Conservation (phyloP, 1,140 invertebrate genomes). For the Aphidius gifuensis region DNA sequence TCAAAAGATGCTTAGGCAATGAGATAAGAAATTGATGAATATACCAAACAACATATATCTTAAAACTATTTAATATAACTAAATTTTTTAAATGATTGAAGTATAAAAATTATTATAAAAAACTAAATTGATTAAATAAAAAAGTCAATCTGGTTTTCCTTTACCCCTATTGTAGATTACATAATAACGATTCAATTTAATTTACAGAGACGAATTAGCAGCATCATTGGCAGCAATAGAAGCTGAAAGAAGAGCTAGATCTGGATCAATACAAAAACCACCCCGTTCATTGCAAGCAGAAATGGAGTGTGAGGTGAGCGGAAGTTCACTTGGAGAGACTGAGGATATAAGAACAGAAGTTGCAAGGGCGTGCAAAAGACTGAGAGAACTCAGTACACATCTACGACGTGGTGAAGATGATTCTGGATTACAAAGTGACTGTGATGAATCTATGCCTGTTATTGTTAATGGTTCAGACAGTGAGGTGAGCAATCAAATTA, state of each 20-base stretch:
- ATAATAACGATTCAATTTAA: slow-evolving; percentile 16
- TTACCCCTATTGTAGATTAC: no score
- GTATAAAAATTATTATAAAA: no score
- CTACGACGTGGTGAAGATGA: slow-evolving; percentile 70
- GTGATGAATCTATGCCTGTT: slow-evolving; percentile 54
- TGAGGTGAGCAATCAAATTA: slow-evolving; percentile 37
- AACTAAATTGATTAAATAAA: no score
- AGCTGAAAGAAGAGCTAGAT: slow-evolving; percentile 33
- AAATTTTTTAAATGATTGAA: no score
- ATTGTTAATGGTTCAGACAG: slow-evolving; percentile 46
- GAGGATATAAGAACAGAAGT: slow-evolving; percentile 64
- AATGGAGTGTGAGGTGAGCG: slow-evolving; percentile 69
- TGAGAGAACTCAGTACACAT: slow-evolving; percentile 66
- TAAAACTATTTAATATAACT: no score
- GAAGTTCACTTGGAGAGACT: slow-evolving; percentile 56
- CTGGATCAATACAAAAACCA: slow-evolving; percentile 46
- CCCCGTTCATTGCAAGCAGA: slow-evolving; percentile 69
- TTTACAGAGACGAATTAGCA: slow-evolving; percentile 46
- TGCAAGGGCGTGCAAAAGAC: slow-evolving; percentile 63
- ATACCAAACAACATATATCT: no score
- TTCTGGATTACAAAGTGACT: slow-evolving; percentile 60
- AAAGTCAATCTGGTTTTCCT: no score
- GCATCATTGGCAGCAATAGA: slow-evolving; percentile 31
- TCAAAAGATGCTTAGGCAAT: no score
- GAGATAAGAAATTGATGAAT: no score